Evolutionary conservation across 2,113 vertebrate species (phyloP).

Genomic region (Smithornis capensis): DNA sequence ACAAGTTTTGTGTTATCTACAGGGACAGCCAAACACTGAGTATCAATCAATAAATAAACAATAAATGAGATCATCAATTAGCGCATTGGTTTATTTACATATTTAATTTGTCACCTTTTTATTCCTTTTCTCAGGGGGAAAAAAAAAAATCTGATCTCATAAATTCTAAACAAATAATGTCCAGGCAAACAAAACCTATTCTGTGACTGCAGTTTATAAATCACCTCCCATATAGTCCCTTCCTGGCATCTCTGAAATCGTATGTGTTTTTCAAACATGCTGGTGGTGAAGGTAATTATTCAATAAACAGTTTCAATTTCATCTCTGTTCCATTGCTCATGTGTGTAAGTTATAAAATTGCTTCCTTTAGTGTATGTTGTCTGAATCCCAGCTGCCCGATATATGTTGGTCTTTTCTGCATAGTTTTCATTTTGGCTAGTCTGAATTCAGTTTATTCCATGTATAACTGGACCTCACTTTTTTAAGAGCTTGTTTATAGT

Average conservation of each 20-base stretch:
- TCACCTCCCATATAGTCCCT: background rate
- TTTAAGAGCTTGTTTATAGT: background rate
- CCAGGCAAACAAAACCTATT: constrained; percentile 34
- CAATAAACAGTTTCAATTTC: background rate
- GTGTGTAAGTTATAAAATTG: background rate
- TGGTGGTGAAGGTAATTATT: background rate
- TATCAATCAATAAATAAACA: background rate
- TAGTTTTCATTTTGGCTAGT: background rate
- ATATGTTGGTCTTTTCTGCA: background rate
- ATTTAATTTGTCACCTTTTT: background rate
- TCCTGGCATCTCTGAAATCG: background rate
- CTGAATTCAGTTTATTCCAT: background rate
- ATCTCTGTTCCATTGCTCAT: background rate
- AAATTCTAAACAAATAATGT: background rate
- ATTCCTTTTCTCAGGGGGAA: background rate
- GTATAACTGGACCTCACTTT: background rate
- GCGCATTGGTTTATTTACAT: background rate
- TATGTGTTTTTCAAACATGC: background rate
- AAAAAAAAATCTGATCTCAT: background rate
- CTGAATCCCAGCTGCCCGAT: background rate
- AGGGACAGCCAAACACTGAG: background rate
- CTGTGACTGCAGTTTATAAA: constrained; percentile 9
- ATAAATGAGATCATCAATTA: background rate
- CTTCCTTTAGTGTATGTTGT: background rate
- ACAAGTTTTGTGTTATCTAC: background rate